Conservation (phyloP, 2,888 invertebrate species). For the Notodonta dromedarius region DNA sequence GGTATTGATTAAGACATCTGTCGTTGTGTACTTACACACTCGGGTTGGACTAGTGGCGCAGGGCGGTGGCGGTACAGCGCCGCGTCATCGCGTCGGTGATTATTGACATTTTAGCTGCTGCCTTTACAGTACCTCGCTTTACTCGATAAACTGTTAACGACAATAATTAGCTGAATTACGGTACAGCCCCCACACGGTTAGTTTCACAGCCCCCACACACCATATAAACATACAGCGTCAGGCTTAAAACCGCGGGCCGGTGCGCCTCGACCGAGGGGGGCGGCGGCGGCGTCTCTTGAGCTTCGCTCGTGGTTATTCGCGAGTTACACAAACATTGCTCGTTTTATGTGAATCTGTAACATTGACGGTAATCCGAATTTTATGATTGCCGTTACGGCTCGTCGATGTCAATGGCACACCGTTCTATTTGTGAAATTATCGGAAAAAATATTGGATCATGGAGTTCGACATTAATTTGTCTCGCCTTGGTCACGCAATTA, state of each 20-base stretch:
- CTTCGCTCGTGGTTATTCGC: background rate
- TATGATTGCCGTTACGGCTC: background rate
- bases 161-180: slow-evolving; percentile 31
- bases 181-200: slow-evolving; percentile 5
- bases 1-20: too few relatives aligned
- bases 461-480: slow-evolving; percentile 1
- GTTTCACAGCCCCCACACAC: background rate
- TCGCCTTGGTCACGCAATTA: background rate
- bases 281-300: background rate
- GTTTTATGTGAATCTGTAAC: background rate
- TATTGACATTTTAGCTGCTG: slow-evolving; percentile 5
- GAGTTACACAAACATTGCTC: slow-evolving; percentile 1
- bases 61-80: too few relatives aligned
- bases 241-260: background rate
- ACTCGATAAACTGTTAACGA: slow-evolving; percentile 30
- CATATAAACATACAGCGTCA: background rate
- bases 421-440: background rate
- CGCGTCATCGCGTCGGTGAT: too few relatives aligned
- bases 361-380: background rate
- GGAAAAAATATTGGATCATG: background rate
- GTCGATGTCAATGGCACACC: slow-evolving; percentile 1
- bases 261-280: background rate
- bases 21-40: too few relatives aligned
- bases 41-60: too few relatives aligned
- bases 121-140: slow-evolving; percentile 6